Conservation (phyloP, 2,888 invertebrate genomes). For the Latheticus oryzae region DNA sequence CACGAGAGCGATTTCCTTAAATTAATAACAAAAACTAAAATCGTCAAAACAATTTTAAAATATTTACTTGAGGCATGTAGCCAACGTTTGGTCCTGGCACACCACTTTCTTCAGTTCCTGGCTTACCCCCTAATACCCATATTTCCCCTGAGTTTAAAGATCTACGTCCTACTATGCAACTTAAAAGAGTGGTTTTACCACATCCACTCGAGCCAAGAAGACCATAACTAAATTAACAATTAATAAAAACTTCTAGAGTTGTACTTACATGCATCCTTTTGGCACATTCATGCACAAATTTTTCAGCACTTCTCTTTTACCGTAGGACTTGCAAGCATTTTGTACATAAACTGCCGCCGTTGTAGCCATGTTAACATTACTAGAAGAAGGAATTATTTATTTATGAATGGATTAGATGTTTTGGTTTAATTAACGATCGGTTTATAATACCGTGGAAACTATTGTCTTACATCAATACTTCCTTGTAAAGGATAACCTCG, state of each 20-base stretch:
- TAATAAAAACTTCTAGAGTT: constrained; percentile 1
- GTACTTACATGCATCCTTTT: constrained; percentile 79
- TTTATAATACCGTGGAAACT: too few species aligned
- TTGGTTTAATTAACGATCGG: background rate
- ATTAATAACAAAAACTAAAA: constrained; percentile 25
- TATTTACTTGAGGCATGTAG: constrained; percentile 63
- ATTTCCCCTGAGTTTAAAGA: constrained; percentile 84
- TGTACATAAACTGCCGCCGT: constrained; percentile 74
- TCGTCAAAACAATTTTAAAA: background rate
- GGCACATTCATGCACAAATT: constrained; percentile 80
- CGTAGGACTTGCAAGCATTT: constrained; percentile 77
- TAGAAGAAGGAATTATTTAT: background rate
- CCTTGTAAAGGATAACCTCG: too few species aligned
- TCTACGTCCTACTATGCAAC: constrained; percentile 87
- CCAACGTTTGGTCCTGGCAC: constrained; percentile 92
- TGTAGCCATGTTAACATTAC: constrained; percentile 16
- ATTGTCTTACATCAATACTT: too few species aligned
- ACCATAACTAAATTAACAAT: constrained; percentile 75
- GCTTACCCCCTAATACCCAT: constrained; percentile 85
- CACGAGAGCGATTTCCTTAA: constrained; percentile 82
- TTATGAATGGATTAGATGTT: background rate
- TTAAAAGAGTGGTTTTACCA: constrained; percentile 88
- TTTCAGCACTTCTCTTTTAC: constrained; percentile 73
- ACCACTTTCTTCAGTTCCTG: constrained; percentile 84
- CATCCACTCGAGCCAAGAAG: constrained; percentile 91